Base-by-base conservation (phyloP, 2,888 invertebrate species). In the Urechis unicinctus region DNA sequence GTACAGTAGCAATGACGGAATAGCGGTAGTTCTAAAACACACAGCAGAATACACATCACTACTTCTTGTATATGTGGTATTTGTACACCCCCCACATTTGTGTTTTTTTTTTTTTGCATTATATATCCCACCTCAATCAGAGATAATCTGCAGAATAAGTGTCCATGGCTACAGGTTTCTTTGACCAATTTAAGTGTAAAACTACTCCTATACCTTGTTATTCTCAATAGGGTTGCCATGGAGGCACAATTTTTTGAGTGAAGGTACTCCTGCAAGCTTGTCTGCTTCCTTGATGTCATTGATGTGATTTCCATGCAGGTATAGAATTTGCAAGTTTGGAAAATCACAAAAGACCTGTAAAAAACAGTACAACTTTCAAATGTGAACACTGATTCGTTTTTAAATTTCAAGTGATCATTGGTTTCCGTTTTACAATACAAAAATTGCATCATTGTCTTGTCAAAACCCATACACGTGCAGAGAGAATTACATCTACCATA, bases 291-390 rank as follows among this genome's bases (percentile, higher is more conserved):
- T 74, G 49, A 84, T 71, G 57, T 82, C 78, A 2, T 73, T 70
- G 25, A 85, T 82, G 26, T 78, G 71, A 68, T 85, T 85, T 0
- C 84, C 84, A 64, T 85, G 85, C 17, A 85, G 78, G 68, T 85
- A 85, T 4, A 85, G 69, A 45, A 85, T 84, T 65, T 81, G 81
- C 42, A 85, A 70, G 60, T 82, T 81, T 31, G 78, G 73, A 65
- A 83, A 73, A 50, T 71, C 64, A 48, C 67, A 62, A 6, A 76
- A 46, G 13, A 68, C 66, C 76, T 75, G 58, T 25, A 66, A 66
- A 50, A 42, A 44, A 26, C 17, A 13, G 9, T 9, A 17, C 9
- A 45, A 45, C 9, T 41, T 17, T 13, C 41, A n/a, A n/a, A n/a
- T n/a, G n/a, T n/a, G n/a, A n/a, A n/a, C n/a, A n/a, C n/a, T n/a